A percentile compares a stretch with the other conserved stretches of the same genome.
Evolutionary conservation across 2,797 vertebrate species (phyloP).

Genomic region (Chlorospingus flavigularis): DNA sequence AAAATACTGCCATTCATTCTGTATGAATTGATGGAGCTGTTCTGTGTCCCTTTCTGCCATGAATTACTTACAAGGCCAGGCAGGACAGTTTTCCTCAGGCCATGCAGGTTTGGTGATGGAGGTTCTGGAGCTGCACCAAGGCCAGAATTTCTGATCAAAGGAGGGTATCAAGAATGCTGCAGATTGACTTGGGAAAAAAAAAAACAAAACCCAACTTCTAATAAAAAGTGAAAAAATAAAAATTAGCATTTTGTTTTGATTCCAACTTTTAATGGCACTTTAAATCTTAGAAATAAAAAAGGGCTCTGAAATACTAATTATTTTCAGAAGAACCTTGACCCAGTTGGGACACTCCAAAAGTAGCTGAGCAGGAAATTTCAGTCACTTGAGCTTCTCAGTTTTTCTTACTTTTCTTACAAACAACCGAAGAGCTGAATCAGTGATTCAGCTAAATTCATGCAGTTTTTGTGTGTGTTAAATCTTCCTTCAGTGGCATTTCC

Average conservation of each 20-base stretch:
- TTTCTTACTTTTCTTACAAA: not conserved
- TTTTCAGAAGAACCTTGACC: not conserved
- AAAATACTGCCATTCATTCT: not conserved
- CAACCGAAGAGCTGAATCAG: not conserved
- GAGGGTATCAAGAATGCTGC: not conserved
- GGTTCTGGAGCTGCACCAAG: not conserved
- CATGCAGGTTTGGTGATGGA: not conserved
- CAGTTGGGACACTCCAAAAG: not conserved
- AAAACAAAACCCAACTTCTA: not conserved
- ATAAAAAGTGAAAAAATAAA: not conserved
- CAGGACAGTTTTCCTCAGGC: accelerated
- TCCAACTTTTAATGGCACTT: not conserved
- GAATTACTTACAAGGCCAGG: not conserved
- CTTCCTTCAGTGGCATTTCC: not conserved
- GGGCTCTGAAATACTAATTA: not conserved
- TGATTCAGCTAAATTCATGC: not conserved
- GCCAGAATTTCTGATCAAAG: not conserved
- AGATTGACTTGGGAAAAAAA: not conserved
- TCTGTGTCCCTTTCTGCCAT: not conserved
- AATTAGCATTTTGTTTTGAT: not conserved
- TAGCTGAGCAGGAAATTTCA: not conserved
- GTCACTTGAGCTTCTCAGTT: not conserved
- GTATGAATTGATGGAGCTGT: not conserved
- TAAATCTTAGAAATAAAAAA: not conserved
- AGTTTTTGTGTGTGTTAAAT: not conserved